Conservation (phyloP, 2,113 vertebrate species). For the Loxodonta africana region DNA sequence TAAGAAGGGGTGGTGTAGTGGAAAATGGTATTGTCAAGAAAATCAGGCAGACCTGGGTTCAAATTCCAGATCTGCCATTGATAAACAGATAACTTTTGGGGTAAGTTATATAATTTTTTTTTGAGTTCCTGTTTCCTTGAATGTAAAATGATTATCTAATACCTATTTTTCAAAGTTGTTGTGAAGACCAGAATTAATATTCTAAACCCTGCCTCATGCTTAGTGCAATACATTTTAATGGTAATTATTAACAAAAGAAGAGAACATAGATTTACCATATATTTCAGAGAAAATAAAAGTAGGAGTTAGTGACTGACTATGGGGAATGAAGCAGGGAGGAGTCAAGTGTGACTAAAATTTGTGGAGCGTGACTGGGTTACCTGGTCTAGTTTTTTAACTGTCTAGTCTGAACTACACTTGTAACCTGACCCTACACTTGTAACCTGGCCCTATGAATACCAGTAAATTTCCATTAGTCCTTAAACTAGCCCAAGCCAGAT, state of each 20-base stretch:
- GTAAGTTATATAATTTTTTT: constrained; percentile 14
- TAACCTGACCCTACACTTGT: too few species aligned
- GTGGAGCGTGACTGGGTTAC: too few species aligned
- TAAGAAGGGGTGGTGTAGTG: not conserved
- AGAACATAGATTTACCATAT: not conserved
- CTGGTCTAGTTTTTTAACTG: too few species aligned
- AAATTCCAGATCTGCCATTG: not conserved
- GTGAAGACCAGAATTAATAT: constrained; percentile 33
- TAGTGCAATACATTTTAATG: constrained; percentile 16
- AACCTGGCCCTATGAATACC: too few species aligned
- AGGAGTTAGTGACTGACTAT: not conserved
- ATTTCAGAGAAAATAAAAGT: constrained; percentile 48
- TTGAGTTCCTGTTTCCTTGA: constrained; percentile 32
- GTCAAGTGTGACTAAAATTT: not conserved
- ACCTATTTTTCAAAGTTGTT: constrained; percentile 39
- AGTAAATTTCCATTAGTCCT: too few species aligned
- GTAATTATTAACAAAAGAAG: constrained; percentile 13
- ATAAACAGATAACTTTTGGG: not conserved
- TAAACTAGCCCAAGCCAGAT: too few species aligned
- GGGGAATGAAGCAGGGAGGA: not conserved
- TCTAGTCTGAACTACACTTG: too few species aligned
- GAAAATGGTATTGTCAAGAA: not conserved
- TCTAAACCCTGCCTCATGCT: not conserved
- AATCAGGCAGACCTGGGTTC: not conserved
- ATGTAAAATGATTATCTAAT: not conserved